Base-by-base conservation (phyloP, 2,888 invertebrate species). In the Tipula helvola region DNA sequence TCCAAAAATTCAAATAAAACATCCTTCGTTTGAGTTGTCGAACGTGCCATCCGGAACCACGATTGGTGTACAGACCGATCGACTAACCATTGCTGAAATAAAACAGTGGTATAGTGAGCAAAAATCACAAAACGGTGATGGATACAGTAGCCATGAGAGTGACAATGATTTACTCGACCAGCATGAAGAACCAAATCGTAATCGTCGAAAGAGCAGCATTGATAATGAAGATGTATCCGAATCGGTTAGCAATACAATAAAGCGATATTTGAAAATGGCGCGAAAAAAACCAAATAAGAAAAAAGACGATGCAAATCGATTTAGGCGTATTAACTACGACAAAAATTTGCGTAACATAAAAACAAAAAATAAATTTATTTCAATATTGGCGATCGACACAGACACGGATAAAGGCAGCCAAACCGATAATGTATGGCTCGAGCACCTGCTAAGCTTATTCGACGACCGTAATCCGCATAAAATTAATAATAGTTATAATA, bases 281-380 rank as follows among this genome's bases (percentile, higher is more conserved):
- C 93, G 97, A 47, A 97, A 97, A 90, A 97, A 97, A 90, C 96
- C 96, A 89, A 94, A 95, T 10, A 90, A 90, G 86, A 96, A 97
- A 90, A 94, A 95, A 2, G 96, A 96, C 88, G 96, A 96, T 90
- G 94, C 93, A 2, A 97, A 96, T 90, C 93, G 96, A 86, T 97
- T 97, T 90, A 97, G 97, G 90, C 94, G 97, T 0, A 96, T 97
- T 28, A 97, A 97, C 90, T 97, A 97, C 89, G 97, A 97, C 89
- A 93, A 96, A 87, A 97, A 96, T 90, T 92, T 97, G 87, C 92
- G 97, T 39, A 96, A 97, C 88, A 97, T 97, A 87, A 96, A 96
- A 89, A 95, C 96, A 0, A 71, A 71, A 71, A 71, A 71, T 28
- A 95, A 95, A 89, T 94, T 95, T 86, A 94, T 94, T 90, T 94